phyloP scores from a whole-genome alignment of 2,888 invertebrate species.

The Lomographa bimaculata region DNA sequence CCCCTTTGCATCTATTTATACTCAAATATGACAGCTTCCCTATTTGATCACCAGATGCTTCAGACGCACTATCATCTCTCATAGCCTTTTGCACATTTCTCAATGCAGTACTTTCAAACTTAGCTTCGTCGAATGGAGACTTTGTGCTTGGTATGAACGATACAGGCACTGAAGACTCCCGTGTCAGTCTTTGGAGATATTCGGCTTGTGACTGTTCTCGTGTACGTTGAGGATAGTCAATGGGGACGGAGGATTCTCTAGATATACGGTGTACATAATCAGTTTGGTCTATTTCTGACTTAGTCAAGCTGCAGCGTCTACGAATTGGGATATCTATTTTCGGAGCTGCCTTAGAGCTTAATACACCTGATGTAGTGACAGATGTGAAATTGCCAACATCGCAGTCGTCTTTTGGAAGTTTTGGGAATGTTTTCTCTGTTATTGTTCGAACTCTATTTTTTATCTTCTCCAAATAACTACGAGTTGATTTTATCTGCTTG shows the following conservation, averaged over 20 bases:
- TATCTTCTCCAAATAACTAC: constrained; percentile 85
- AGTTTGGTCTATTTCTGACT: constrained; percentile 87
- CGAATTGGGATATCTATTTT: constrained; percentile 56
- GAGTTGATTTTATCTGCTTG: constrained; percentile 76
- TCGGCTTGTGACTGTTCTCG: constrained; percentile 75
- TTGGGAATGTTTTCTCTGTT: constrained; percentile 81
- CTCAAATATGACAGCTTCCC: constrained; percentile 74
- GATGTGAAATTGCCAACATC: constrained; percentile 87
- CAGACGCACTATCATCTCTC: constrained; percentile 55
- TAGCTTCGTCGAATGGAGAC: constrained; percentile 49
- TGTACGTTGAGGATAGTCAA: constrained; percentile 62
- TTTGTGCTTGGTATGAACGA: constrained; percentile 65
- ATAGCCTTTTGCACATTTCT: constrained; percentile 66
- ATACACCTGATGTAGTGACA: constrained; percentile 85
- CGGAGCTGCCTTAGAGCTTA: constrained; percentile 77
- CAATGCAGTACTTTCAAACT: constrained; percentile 71
- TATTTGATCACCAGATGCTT: constrained; percentile 63
- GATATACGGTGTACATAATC: constrained; percentile 80
- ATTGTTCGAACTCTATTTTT: constrained; percentile 84
- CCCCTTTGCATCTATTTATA: constrained; percentile 76
- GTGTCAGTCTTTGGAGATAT: constrained; percentile 70
- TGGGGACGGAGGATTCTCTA: constrained; percentile 63
- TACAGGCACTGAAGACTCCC: constrained; percentile 74
- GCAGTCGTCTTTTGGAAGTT: constrained; percentile 69
- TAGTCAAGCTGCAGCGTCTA: constrained; percentile 85